These are phyloP conservation scores for Raphicerus campestris DNA, from an alignment of 2,113 vertebrate species.

Conservation along the genomic window DNA sequence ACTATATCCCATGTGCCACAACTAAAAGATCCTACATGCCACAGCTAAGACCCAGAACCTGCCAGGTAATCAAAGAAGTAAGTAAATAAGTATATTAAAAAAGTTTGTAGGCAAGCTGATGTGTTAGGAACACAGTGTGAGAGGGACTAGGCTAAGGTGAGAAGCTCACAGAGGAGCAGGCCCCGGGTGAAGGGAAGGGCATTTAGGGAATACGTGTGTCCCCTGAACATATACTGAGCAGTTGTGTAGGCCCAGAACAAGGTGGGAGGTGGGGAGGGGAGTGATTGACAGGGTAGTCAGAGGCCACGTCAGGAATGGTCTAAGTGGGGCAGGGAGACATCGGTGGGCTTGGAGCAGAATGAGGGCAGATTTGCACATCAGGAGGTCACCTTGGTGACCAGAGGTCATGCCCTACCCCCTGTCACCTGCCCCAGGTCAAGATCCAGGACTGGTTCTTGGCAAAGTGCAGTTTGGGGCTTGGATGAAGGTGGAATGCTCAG, in stretches of 20 bases:
- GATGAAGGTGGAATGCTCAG: neutral
- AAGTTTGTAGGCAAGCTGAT: neutral
- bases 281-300: neutral
- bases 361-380: neutral
- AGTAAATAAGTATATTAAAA: neutral
- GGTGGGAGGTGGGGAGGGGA: neutral
- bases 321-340: neutral
- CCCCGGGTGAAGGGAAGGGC: neutral
- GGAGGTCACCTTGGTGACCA: neutral
- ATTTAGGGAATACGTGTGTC: neutral
- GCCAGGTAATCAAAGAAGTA: neutral
- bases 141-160: neutral
- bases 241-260: neutral
- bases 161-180: neutral
- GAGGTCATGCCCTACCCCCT: neutral
- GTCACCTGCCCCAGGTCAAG: neutral
- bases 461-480: neutral
- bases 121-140: neutral
- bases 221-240: neutral
- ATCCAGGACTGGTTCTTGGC: neutral
- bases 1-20: neutral
- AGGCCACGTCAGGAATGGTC: neutral
- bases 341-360: neutral
- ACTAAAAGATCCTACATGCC: neutral
- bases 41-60: neutral